A percentile compares a stretch with the other conserved stretches of the same genome.
Conservation (phyloP, 1,140 invertebrate species). For the Melitaea cinxia region DNA sequence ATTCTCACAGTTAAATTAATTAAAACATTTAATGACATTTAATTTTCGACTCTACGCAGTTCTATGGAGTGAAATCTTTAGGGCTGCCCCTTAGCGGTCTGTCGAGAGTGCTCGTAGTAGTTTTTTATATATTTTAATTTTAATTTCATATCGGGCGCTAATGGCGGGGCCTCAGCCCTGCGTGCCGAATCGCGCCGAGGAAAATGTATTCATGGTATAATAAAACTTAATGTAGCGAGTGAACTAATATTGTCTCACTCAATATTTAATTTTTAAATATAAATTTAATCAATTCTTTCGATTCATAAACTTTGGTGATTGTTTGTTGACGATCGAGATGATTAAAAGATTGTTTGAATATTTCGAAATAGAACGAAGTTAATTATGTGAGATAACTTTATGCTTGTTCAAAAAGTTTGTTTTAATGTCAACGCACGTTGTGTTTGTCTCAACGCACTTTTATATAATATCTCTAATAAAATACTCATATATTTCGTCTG, state of each 20-base stretch:
- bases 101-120: constrained; percentile 69
- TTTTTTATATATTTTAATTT: constrained; percentile 81
- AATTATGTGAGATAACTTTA: neutral
- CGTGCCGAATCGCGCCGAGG: constrained; percentile 72
- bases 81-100: constrained; percentile 78
- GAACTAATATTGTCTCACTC: constrained; percentile 81
- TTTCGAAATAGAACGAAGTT: neutral
- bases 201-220: constrained; percentile 76
- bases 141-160: constrained; percentile 80
- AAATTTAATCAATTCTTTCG: constrained; percentile 69
- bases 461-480: too few species aligned
- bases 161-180: constrained; percentile 76
- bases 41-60: constrained; percentile 45
- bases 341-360: neutral
- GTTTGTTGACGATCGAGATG: constrained; percentile 23
- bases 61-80: constrained; percentile 52
- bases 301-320: constrained; percentile 70
- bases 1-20: too few species aligned
- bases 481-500: too few species aligned
- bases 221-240: constrained; percentile 80
- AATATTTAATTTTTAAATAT: constrained; percentile 78
- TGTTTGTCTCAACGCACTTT: too few species aligned
- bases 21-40: constrained; percentile 11
- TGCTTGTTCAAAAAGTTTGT: neutral
- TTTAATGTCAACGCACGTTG: too few species aligned